A percentile compares a stretch with the other conserved stretches of the same genome.
These are phyloP conservation scores for Sarcophaga rosellei DNA, from an alignment of 2,888 invertebrate genomes.

Conservation along the genomic window DNA sequence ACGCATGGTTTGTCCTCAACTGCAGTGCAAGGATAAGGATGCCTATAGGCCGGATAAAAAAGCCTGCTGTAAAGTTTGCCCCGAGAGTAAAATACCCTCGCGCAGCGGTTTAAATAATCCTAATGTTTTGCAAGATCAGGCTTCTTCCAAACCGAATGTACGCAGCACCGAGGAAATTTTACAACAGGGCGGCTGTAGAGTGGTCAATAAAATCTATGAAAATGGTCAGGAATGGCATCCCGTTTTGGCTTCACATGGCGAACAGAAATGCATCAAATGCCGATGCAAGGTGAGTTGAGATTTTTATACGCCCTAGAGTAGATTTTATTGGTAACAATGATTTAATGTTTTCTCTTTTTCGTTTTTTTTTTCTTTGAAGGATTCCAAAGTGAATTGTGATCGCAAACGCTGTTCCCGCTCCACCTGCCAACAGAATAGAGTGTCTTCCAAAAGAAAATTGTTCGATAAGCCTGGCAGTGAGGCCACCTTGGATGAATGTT, in stretches of 20 bases:
- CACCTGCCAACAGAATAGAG: constrained; percentile 76
- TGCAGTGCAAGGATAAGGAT: constrained; percentile 88
- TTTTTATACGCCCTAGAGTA: background rate
- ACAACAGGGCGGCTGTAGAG: constrained; percentile 91
- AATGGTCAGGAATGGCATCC: constrained; percentile 94
- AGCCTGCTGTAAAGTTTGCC: constrained; percentile 91
- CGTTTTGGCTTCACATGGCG: constrained; percentile 91
- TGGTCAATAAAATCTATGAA: constrained; percentile 83
- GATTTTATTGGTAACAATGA: background rate
- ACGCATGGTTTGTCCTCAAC: constrained; percentile 87
- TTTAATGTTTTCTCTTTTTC: background rate
- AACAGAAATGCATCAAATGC: constrained; percentile 94
- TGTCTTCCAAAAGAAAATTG: constrained; percentile 75
- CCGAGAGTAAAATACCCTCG: constrained; percentile 82
- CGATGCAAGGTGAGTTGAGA: constrained; percentile 89
- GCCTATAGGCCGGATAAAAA: constrained; percentile 89
- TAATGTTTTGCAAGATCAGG: constrained; percentile 79
- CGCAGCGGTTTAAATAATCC: constrained; percentile 74
- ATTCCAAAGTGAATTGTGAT: constrained; percentile 90
- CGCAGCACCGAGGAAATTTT: constrained; percentile 86
- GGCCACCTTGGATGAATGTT: constrained; percentile 81
- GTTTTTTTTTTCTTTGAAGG: constrained; percentile 82
- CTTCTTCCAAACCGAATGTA: constrained; percentile 73
- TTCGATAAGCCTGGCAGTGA: constrained; percentile 86
- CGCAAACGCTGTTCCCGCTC: constrained; percentile 84